phyloP scores from a whole-genome alignment of 2,797 vertebrate genomes.

The Choloepus didactylus region DNA sequence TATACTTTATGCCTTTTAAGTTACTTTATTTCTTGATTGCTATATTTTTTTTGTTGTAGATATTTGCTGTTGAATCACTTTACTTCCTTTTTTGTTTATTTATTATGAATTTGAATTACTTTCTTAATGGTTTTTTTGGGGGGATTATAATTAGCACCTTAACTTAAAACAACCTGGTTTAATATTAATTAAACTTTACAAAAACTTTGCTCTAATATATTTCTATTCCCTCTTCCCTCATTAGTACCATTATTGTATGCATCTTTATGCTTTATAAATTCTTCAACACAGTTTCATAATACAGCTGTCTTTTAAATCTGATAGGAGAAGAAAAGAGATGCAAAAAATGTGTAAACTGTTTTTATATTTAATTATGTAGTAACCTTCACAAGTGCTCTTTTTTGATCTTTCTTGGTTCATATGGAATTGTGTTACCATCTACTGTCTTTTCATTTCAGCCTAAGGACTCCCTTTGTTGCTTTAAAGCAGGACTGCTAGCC shows the following conservation, averaged over 20 bases:
- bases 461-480: background rate
- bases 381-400: too few relatives aligned
- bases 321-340: background rate
- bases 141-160: background rate
- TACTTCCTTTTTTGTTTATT: background rate
- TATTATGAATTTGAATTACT: background rate
- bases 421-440: background rate
- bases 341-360: background rate
- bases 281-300: background rate
- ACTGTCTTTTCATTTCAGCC: background rate
- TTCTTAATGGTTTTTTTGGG: background rate
- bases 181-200: background rate
- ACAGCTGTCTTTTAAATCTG: background rate
- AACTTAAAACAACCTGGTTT: background rate
- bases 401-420: too few relatives aligned
- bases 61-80: background rate
- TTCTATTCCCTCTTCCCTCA: background rate
- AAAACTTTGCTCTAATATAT: background rate
- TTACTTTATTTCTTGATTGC: background rate
- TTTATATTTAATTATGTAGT: background rate
- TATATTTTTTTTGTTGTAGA: background rate
- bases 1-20: background rate
- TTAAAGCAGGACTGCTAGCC: background rate
- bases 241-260: background rate
- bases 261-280: background rate